These are phyloP conservation scores for Lymantria dispar DNA, from an alignment of 2,888 invertebrate genomes.

Conservation along the genomic window DNA sequence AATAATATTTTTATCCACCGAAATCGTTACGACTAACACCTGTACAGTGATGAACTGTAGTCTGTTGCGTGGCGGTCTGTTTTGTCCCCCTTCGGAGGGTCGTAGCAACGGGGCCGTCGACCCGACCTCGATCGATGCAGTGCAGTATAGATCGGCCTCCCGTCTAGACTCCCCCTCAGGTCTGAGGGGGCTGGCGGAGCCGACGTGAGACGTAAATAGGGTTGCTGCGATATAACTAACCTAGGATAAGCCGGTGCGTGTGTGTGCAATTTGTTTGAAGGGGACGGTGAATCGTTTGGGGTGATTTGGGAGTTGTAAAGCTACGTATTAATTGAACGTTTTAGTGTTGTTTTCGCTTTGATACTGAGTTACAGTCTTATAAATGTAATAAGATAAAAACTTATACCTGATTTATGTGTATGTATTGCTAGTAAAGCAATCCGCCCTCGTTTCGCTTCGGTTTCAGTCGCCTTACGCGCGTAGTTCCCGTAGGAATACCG, in stretches of 20 bases:
- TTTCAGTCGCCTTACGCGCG: no score
- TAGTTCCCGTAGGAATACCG: no score
- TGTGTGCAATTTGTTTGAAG: slow-evolving; percentile 13
- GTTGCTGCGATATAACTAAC: slow-evolving; percentile 38
- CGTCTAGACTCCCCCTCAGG: slow-evolving; percentile 65
- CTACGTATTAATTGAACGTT: background rate
- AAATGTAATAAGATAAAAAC: no score
- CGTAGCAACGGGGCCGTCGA: slow-evolving; percentile 47
- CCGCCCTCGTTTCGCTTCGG: no score
- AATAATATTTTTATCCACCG: slow-evolving; percentile 21
- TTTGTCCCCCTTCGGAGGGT: slow-evolving; percentile 46
- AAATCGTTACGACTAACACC: slow-evolving; percentile 45
- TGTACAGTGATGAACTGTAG: slow-evolving; percentile 59
- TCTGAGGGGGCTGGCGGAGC: slow-evolving; percentile 19
- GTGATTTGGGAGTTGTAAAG: slow-evolving; percentile 6
- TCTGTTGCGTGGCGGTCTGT: slow-evolving; percentile 51
- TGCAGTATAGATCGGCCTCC: slow-evolving; percentile 78
- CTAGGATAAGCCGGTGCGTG: slow-evolving; percentile 32
- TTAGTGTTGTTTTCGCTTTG: background rate
- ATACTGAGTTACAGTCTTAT: background rate
- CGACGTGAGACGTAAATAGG: slow-evolving; percentile 36
- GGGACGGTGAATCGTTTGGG: background rate
- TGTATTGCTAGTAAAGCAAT: no score
- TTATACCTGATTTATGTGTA: no score
- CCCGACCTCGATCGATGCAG: slow-evolving; percentile 66